Evolutionary conservation across 2,888 invertebrate genomes (phyloP), one percentile per base, ranked within the genome.

Genomic region (Polyommatus icarus): DNA sequence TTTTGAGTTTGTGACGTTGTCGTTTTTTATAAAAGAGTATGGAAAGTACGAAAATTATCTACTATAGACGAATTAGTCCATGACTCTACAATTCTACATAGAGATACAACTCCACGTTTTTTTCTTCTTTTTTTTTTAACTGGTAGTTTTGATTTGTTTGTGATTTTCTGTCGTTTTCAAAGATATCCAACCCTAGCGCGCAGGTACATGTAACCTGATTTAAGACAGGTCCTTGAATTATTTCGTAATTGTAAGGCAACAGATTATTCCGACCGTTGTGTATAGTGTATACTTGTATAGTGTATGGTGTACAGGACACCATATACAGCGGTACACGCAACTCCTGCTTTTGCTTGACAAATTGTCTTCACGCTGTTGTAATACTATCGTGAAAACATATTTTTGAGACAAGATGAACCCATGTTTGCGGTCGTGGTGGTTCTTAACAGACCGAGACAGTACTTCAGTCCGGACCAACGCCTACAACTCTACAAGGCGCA

Each of bases 191-290:
- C 75, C 75, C 54, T 75, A 50, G 75, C 50, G 75, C 29, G 29
- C 67, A 32, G 15, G 67, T 24, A 54, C 50, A 75, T 54, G 75
- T 75, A 75, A 75, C 50, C 75, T 75, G 75, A 75, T 54, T 75
- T 72, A 12, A 75, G 75, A 75, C 75, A 75, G 75, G 75, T 75
- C 75, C 75, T 75, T 75, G 75, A 75, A 50, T 73, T 46, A 46
- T 75, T 75, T 75, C 75, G 75, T 75, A 75, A 75, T 75, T 75
- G 75, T 75, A 75, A 75, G 75, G 54, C 75, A 50, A 29, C 46
- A 54, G 75, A 54, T 29, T 75, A 75, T 75, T 29, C 50, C 24
- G 50, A 24, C 54, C 54, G 50, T 20, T 10, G 20, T 73, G 10
- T 61, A 24, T 61, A 24, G 12, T 54, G 10, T 46, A 73, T n/a